phyloP scores from a whole-genome alignment of 2,113 vertebrate species.

The Poicephalus meyeri region DNA sequence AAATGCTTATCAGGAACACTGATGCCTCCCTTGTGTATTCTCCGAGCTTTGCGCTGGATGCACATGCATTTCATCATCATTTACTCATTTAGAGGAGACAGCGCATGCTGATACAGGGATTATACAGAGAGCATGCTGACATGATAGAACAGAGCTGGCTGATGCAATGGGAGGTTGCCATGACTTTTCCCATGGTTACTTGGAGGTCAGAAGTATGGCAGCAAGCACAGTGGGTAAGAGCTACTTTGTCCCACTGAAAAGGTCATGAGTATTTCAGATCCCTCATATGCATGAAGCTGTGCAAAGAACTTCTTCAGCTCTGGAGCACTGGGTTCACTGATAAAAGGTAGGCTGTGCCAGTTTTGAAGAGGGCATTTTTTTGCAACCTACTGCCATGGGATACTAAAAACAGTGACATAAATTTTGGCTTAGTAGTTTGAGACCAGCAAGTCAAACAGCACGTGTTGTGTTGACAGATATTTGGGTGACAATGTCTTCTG shows the following conservation, averaged over 20 bases:
- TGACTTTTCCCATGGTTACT: neutral
- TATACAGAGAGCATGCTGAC: neutral
- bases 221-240: neutral
- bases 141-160: neutral
- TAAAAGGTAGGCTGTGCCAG: neutral
- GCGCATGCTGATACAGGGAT: neutral
- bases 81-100: neutral
- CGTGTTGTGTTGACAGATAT: neutral
- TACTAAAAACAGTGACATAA: neutral
- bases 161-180: neutral
- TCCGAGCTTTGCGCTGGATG: neutral
- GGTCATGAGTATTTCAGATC: neutral
- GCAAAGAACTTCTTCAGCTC: neutral
- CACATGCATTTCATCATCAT: neutral
- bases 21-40: neutral
- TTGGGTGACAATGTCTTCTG: neutral
- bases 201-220: neutral
- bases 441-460: neutral
- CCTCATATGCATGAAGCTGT: neutral
- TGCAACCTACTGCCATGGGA: neutral
- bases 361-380: neutral
- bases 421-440: neutral
- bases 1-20: neutral
- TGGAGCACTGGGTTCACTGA: accelerated
- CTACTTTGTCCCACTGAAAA: neutral